Percentiles rank a stretch among this genome's conserved stretches.
phyloP scores from a whole-genome alignment of 2,113 vertebrate genomes.

The Ancistrus triradiatus region DNA sequence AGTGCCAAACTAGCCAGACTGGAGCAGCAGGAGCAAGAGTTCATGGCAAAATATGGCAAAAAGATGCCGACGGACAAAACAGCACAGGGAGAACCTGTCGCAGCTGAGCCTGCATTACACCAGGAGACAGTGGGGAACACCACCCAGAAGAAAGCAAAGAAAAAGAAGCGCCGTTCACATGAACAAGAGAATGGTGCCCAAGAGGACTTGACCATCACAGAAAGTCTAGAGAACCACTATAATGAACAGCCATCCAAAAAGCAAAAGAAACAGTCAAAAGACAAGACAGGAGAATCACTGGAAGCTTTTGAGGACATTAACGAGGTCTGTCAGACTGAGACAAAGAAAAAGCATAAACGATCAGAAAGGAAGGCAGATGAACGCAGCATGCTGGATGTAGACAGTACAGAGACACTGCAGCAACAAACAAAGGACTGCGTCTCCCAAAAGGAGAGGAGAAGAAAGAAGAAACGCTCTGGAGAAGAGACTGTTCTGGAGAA shows the following conservation, averaged over 20 bases:
- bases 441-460: not conserved
- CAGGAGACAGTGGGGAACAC: constrained; percentile 3
- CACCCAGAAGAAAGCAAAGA: constrained; percentile 29
- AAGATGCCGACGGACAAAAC: constrained; percentile 35
- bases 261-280: constrained; percentile 6
- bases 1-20: constrained; percentile 87
- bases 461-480: not conserved
- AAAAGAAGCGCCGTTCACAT: constrained; percentile 35
- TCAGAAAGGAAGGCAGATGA: constrained; percentile 10
- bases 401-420: constrained; percentile 12
- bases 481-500: not conserved
- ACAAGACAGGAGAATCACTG: not conserved
- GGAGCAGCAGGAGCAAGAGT: constrained; percentile 87
- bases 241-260: constrained; percentile 34
- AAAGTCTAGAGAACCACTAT: not conserved
- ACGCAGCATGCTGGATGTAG: not conserved
- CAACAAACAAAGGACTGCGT: not conserved
- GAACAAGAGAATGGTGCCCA: not conserved
- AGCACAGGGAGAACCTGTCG: not conserved
- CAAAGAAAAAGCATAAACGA: constrained; percentile 41
- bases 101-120: not conserved
- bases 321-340: not conserved
- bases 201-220: not conserved
- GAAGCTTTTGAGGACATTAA: not conserved
- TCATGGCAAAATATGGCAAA: constrained; percentile 72